Evolutionary conservation across 1,140 invertebrate species (phyloP).

Genomic region (Leptopilina clavipes): DNA sequence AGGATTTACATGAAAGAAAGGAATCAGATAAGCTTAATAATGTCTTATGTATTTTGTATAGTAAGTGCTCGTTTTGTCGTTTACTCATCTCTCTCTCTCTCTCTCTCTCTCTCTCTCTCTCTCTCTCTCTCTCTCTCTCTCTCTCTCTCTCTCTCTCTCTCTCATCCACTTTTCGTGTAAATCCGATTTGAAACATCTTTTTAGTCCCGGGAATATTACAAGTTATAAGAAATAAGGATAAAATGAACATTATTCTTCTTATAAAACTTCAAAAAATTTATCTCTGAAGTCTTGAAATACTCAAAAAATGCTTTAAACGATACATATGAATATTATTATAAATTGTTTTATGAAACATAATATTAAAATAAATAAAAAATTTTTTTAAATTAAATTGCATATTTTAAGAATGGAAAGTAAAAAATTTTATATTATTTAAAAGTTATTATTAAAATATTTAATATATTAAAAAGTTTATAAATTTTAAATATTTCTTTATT

Average conservation of each 20-base stretch:
- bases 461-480: no score
- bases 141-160: background rate
- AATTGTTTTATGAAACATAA: no score
- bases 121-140: background rate
- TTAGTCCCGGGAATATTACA: background rate
- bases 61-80: background rate
- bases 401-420: no score
- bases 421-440: no score
- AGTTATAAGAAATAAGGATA: slow-evolving; percentile 1
- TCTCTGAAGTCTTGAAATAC: no score
- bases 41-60: background rate
- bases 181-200: slow-evolving; percentile 10
- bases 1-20: slow-evolving; percentile 8
- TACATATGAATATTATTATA: background rate
- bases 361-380: no score
- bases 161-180: background rate
- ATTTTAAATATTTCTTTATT: no score
- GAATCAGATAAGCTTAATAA: background rate
- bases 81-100: background rate
- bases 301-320: background rate
- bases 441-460: no score
- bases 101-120: no score
- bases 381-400: no score
- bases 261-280: background rate
- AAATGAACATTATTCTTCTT: background rate